These are phyloP conservation scores for Sphyrna mokarran DNA, from an alignment of 2,113 vertebrate species.

Conservation along the genomic window DNA sequence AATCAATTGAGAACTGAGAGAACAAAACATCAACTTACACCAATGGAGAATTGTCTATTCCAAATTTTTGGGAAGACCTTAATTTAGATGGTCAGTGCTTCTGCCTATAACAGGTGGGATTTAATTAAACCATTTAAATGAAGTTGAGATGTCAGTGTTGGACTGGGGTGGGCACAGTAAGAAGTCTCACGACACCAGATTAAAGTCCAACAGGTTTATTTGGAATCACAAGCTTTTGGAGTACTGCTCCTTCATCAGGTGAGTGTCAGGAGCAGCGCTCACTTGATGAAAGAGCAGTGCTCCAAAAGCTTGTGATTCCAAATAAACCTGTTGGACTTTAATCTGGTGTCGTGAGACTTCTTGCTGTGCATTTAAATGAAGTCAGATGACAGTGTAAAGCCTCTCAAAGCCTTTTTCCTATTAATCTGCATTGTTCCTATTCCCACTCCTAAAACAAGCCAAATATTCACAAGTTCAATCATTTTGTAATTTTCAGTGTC, in stretches of 20 bases:
- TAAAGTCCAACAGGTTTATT: too few relatives aligned
- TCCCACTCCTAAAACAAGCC: not conserved
- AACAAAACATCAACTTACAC: not conserved
- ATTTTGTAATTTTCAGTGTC: not conserved
- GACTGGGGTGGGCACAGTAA: too few relatives aligned
- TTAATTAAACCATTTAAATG: not conserved
- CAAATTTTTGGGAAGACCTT: not conserved
- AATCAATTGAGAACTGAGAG: not conserved
- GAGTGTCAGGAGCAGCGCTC: too few relatives aligned
- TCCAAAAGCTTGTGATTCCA: too few relatives aligned
- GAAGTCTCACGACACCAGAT: too few relatives aligned
- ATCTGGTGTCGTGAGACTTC: too few relatives aligned
- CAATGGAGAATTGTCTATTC: not conserved
- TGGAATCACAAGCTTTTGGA: too few relatives aligned
- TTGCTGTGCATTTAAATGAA: not conserved
- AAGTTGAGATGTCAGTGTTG: too few relatives aligned
- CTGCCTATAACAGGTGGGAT: not conserved
- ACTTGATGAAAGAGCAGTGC: too few relatives aligned
- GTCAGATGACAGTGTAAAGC: not conserved
- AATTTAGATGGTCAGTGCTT: not conserved
- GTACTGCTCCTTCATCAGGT: too few relatives aligned
- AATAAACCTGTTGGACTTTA: too few relatives aligned
- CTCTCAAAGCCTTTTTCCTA: not conserved
- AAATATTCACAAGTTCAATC: not conserved
- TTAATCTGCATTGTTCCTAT: not conserved